A percentile compares a stretch with the other conserved stretches of the same genome.
phyloP scores from a whole-genome alignment of 2,888 invertebrate genomes.

The Phalangium opilio region DNA sequence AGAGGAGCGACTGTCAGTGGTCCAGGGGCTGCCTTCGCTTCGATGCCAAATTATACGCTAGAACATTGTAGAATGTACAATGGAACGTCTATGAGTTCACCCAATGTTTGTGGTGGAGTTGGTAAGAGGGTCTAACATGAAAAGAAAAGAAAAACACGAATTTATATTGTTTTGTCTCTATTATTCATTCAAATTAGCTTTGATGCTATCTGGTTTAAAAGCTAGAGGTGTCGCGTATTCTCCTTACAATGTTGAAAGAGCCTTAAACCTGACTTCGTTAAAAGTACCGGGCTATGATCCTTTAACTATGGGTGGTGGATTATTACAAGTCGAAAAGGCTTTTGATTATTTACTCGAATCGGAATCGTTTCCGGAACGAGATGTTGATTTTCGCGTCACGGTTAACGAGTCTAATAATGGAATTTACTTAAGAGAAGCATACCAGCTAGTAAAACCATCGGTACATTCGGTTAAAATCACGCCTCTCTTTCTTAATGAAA shows the following conservation, averaged over 20 bases:
- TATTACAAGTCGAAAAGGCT: constrained; percentile 79
- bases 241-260: constrained; percentile 73
- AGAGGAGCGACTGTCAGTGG: constrained; percentile 78
- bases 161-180: constrained; percentile 2
- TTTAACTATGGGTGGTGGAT: constrained; percentile 83
- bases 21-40: constrained; percentile 84
- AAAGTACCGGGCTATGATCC: constrained; percentile 44
- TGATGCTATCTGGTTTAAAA: constrained; percentile 66
- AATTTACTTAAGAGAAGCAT: constrained; percentile 60
- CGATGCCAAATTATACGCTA: constrained; percentile 79
- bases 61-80: constrained; percentile 72
- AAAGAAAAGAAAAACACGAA: neutral
- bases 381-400: constrained; percentile 47
- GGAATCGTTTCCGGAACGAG: constrained; percentile 48
- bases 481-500: neutral
- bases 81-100: constrained; percentile 96
- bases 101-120: constrained; percentile 84
- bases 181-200: constrained; percentile 35
- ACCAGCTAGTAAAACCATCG: constrained; percentile 43
- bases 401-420: constrained; percentile 50
- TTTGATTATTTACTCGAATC: constrained; percentile 61
- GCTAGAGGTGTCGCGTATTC: constrained; percentile 55
- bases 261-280: constrained; percentile 77
- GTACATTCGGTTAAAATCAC: constrained; percentile 47
- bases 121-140: constrained; percentile 38